These are phyloP conservation scores for Prunella strophiata DNA, from an alignment of 2,797 vertebrate genomes.

Conservation along the genomic window DNA sequence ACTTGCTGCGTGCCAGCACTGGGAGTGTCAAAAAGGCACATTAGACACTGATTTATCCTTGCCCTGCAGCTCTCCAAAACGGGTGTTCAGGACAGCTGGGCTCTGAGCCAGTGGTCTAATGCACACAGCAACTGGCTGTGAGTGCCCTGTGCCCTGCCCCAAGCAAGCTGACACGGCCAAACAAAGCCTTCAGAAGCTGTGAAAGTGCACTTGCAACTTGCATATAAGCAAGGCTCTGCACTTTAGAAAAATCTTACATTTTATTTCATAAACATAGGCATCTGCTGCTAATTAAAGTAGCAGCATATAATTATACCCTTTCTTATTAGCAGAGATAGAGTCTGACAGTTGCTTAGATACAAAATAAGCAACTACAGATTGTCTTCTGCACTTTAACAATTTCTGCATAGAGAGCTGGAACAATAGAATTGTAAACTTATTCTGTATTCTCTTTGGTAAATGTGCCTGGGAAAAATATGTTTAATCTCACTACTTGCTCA, in stretches of 20 bases:
- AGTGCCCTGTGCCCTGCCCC: background rate
- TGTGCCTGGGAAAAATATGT: conserved; percentile 45
- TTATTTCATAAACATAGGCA: conserved; percentile 82
- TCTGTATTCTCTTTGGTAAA: conserved; percentile 43
- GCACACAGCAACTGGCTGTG: background rate
- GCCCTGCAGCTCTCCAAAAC: background rate
- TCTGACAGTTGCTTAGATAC: conserved; percentile 87
- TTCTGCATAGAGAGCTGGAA: conserved; percentile 62
- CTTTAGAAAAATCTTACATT: conserved; percentile 72
- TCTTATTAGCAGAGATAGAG: conserved; percentile 81
- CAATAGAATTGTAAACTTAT: conserved; percentile 69
- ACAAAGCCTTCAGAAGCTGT: background rate
- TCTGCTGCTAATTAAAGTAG: conserved; percentile 85
- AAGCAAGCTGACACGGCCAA: background rate
- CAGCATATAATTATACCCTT: conserved; percentile 81
- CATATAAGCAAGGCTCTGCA: conserved; percentile 34
- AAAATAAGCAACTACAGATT: conserved; percentile 80
- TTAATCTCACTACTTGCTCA: conserved; percentile 25
- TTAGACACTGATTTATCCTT: background rate
- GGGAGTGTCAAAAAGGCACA: background rate
- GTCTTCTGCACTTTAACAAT: conserved; percentile 72
- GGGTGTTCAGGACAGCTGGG: background rate
- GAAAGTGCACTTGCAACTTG: conserved; percentile 31
- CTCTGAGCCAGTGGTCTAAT: background rate
- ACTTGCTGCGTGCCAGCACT: background rate